These are phyloP conservation scores for Thalassophryne amazonica DNA, from an alignment of 2,797 vertebrate species.

Conservation along the genomic window DNA sequence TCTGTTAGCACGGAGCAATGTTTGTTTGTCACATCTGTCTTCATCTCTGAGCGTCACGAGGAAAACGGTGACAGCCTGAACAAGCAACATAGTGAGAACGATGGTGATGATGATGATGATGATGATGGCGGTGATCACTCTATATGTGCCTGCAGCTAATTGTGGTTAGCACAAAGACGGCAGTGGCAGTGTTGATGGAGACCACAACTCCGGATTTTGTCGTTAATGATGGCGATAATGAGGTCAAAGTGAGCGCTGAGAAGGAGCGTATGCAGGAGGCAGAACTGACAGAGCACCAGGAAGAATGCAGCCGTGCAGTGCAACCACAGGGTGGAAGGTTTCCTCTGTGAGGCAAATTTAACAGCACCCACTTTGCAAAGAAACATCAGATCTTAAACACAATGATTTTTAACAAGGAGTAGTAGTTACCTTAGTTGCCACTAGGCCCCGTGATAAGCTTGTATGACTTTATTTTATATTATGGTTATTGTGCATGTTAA, in stretches of 20 bases:
- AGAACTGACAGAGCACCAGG: constrained; percentile 28
- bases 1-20: constrained; percentile 16
- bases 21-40: constrained; percentile 32
- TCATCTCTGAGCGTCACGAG: constrained; percentile 22
- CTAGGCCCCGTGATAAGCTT: too few species aligned
- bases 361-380: too few species aligned
- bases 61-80: constrained; percentile 20
- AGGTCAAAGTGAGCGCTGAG: constrained; percentile 52
- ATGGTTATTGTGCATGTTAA: too few species aligned
- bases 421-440: too few species aligned
- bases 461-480: too few species aligned
- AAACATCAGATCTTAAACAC: too few species aligned
- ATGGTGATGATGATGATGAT: constrained; percentile 20
- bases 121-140: constrained; percentile 11
- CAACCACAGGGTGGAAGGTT: constrained; percentile 71
- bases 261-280: constrained; percentile 51
- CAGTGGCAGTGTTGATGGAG: neutral
- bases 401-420: too few species aligned
- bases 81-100: constrained; percentile 28
- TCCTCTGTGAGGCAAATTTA: constrained; percentile 49
- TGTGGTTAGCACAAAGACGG: constrained; percentile 23
- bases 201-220: constrained; percentile 23
- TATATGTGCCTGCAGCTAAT: constrained; percentile 12
- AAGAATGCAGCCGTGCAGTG: constrained; percentile 62
- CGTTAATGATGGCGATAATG: constrained; percentile 47